Base-by-base conservation (phyloP, 2,888 invertebrate species). In the Lycophotia porphyrea region DNA sequence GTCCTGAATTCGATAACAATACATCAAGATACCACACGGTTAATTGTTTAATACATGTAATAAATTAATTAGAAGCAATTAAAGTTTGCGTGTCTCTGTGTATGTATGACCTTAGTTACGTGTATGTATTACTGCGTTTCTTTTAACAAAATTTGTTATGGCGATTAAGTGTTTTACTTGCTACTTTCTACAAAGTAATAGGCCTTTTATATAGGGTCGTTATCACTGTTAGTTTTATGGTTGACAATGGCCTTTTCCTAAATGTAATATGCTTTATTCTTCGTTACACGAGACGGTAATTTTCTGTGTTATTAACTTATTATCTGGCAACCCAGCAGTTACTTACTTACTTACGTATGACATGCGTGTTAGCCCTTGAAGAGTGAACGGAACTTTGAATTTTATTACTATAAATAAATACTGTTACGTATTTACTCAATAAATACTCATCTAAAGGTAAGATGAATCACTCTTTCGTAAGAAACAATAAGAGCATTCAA, bases 21-120 rank as follows among this genome's bases (percentile, higher is more conserved):
- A 94, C 93, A 94, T 94, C 95, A 92, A 95, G 96, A 96, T 96
- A 96, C 92, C 89, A 90, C 89, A 88, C 90, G 89, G 93, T 93
- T 95, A 95, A 96, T 95, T 96, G 96, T 96, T 96, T 96, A 96
- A 96, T 96, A 93, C 94, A 93, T 94, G 95, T 96, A 94, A 95
- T 96, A 96, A 96, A 96, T 96, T 96, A 96, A 96, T 96, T 95
- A 96, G 95, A 92, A 90, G 92, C 95, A 93, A 95, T 95, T 96
- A 94, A 89, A 90, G 93, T 93, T 95, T 90, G 96, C 96, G 95
- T 96, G 95, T 91, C 85, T 87, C 88, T 90, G 77, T 80, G 81
- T 92, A 89, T 89, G 85, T 84, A 81, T 93, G 93, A 91, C 92
- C 92, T 88, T 90, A 61, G 91, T 93, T 92, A 93, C 93, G 92